Evolutionary conservation across 2,797 vertebrate species (phyloP).

Genomic region (Melanogrammus aeglefinus): DNA sequence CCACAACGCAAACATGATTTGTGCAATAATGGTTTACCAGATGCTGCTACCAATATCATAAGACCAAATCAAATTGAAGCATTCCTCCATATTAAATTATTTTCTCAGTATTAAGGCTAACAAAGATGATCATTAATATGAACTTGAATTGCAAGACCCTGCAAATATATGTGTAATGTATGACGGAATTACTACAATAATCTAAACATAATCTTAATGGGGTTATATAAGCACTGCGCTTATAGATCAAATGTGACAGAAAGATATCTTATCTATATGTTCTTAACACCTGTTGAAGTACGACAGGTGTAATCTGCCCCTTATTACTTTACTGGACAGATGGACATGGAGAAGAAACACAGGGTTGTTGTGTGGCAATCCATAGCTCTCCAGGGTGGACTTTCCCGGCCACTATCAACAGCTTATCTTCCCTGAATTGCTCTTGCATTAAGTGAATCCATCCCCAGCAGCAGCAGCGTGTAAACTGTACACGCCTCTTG

Average conservation of each 20-base stretch:
- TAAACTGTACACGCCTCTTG: constrained; percentile 42
- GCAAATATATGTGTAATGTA: no score
- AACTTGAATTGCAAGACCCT: neutral
- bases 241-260: neutral
- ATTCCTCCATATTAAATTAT: neutral
- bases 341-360: neutral
- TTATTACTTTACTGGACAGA: neutral
- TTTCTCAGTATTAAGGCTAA: neutral
- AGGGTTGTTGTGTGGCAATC: neutral
- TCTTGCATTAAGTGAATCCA: constrained; percentile 22
- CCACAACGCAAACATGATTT: constrained; percentile 44
- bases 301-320: neutral
- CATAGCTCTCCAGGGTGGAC: neutral
- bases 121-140: neutral
- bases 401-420: constrained; percentile 32
- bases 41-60: constrained; percentile 46
- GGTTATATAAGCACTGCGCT: neutral
- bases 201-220: constrained; percentile 2
- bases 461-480: constrained; percentile 52
- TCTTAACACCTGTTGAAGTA: neutral
- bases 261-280: neutral
- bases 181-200: neutral
- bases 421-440: neutral
- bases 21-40: constrained; percentile 35
- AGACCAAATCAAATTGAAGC: neutral